A percentile compares a stretch with the other conserved stretches of the same genome.
Evolutionary conservation across 2,113 vertebrate genomes (phyloP).

Genomic region (Gambusia affinis): DNA sequence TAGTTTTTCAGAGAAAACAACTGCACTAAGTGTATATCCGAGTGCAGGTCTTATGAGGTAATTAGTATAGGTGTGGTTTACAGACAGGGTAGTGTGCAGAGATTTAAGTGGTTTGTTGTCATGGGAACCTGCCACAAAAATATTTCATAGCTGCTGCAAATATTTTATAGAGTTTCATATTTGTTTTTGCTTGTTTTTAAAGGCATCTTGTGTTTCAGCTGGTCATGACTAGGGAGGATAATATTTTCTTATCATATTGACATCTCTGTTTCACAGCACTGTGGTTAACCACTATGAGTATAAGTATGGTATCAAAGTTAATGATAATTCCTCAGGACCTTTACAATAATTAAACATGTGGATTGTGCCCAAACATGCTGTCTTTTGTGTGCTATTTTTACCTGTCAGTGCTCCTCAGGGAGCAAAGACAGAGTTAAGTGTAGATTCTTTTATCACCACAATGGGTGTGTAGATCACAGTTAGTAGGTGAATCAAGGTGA

Average conservation of each 20-base stretch:
- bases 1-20: constrained; percentile 27
- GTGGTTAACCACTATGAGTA: constrained; percentile 31
- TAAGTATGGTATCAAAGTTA: constrained; percentile 44
- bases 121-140: constrained; percentile 50
- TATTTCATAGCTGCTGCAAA: constrained; percentile 19
- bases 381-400: constrained; percentile 9
- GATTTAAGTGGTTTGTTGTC: constrained; percentile 56
- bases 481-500: constrained; percentile 35
- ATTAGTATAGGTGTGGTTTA: constrained; percentile 60
- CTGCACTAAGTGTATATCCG: constrained; percentile 36
- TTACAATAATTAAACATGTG: constrained; percentile 41
- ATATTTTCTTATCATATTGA: constrained; percentile 14
- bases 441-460: constrained; percentile 39
- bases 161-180: constrained; percentile 19
- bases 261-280: constrained; percentile 4
- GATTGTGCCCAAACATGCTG: constrained; percentile 54
- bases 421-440: constrained; percentile 41
- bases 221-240: constrained; percentile 23
- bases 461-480: constrained; percentile 7
- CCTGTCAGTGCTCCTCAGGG: constrained; percentile 20
- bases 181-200: constrained; percentile 16
- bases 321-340: constrained; percentile 42
- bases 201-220: constrained; percentile 35
- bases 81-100: constrained; percentile 46
- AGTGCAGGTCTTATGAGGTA: constrained; percentile 41